These are phyloP conservation scores for Tonatia bakeri DNA, from an alignment of 2,113 vertebrate genomes.

Conservation along the genomic window DNA sequence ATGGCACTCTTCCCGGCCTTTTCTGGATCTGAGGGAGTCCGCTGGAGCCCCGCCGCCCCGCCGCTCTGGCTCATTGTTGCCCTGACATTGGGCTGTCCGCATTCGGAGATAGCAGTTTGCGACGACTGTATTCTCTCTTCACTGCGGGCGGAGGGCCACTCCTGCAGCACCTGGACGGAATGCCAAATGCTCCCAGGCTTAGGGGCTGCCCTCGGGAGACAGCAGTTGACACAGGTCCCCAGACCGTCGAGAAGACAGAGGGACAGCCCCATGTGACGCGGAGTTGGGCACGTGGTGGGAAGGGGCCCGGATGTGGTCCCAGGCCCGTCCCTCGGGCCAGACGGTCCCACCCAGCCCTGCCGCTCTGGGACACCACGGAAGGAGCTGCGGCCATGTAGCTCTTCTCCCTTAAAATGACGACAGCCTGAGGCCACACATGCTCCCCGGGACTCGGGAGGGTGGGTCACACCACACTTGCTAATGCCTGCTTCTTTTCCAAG, in stretches of 20 bases:
- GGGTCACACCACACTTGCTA: neutral
- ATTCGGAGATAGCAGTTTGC: rapidly evolving
- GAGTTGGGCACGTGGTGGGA: neutral
- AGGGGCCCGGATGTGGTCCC: neutral
- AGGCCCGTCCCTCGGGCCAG: neutral
- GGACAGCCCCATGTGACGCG: neutral
- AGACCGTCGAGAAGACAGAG: rapidly evolving
- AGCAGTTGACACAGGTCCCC: rapidly evolving
- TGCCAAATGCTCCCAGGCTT: neutral
- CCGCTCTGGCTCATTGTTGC: neutral
- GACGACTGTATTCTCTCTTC: rapidly evolving
- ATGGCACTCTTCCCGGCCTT: neutral
- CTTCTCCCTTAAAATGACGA: rapidly evolving
- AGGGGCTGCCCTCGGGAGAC: neutral
- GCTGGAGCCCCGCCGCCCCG: rapidly evolving
- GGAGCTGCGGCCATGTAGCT: no score
- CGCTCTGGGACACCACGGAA: no score
- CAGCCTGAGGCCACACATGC: rapidly evolving
- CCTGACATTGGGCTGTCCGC: neutral
- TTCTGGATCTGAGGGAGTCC: neutral
- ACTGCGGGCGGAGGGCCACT: neutral
- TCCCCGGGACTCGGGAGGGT: no score
- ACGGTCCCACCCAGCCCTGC: rapidly evolving
- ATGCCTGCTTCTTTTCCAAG: neutral
- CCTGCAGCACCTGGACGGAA: neutral